Percentiles rank a stretch among this genome's conserved stretches.
Evolutionary conservation across 2,888 invertebrate species (phyloP).

Genomic region (Aporophyla nigra): DNA sequence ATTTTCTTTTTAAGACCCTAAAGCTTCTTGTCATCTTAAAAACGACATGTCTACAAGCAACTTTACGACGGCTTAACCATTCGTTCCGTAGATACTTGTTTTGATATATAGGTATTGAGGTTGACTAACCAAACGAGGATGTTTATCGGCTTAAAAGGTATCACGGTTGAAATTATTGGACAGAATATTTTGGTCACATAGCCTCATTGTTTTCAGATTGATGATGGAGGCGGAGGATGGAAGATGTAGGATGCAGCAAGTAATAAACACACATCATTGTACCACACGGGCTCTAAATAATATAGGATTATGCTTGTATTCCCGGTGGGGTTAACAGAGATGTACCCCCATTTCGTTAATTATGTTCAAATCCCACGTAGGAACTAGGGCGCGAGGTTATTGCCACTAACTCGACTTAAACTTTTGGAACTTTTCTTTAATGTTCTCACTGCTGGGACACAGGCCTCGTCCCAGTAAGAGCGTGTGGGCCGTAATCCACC

Average conservation of each 20-base stretch:
- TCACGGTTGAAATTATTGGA: too few species aligned
- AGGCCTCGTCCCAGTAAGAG: too few species aligned
- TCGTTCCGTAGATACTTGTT: neutral
- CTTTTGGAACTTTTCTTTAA: too few species aligned
- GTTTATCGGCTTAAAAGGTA: too few species aligned
- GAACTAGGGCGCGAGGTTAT: neutral
- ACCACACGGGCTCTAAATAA: neutral
- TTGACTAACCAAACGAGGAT: neutral
- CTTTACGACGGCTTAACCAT: neutral
- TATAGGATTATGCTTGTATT: neutral
- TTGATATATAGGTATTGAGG: neutral
- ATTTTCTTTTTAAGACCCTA: neutral
- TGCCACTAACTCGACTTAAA: neutral
- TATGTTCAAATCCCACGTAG: too few species aligned
- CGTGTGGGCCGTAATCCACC: too few species aligned
- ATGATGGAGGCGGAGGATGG: too few species aligned
- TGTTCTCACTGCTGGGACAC: too few species aligned
- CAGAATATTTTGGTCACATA: neutral
- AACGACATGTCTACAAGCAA: neutral
- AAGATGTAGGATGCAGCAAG: too few species aligned
- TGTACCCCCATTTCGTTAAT: neutral
- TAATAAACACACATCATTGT: neutral
- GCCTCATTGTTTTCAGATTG: too few species aligned
- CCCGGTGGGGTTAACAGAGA: neutral
- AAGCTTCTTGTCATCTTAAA: neutral